phyloP scores from a whole-genome alignment of 92 coral and sea anemone species.

The Porites evermanni region DNA sequence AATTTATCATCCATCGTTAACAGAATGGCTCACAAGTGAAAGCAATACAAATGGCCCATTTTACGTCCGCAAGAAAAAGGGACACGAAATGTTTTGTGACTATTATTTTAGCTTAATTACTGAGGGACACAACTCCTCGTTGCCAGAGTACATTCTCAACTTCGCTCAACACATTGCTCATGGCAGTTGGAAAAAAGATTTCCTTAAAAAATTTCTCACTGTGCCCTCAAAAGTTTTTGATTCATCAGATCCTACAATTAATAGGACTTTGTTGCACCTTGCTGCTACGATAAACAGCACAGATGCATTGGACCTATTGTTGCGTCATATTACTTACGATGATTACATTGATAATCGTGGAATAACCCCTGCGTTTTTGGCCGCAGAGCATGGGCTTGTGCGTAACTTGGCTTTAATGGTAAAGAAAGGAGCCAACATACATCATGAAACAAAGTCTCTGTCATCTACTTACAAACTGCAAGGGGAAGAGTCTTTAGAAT shows the following conservation, averaged over 20 bases:
- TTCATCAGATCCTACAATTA: slow-evolving; percentile 33
- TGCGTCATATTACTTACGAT: slow-evolving; percentile 44
- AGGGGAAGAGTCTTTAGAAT: neutral
- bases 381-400: slow-evolving; percentile 67
- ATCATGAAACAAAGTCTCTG: slow-evolving; percentile 40
- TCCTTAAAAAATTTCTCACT: slow-evolving; percentile 20
- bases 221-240: slow-evolving; percentile 47
- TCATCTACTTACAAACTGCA: neutral
- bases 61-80: slow-evolving; percentile 29
- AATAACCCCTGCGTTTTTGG: slow-evolving; percentile 21
- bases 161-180: slow-evolving; percentile 49
- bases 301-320: slow-evolving; percentile 41
- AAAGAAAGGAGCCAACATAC: slow-evolving; percentile 59
- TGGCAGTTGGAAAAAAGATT: slow-evolving; percentile 34
- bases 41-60: slow-evolving; percentile 29
- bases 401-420: slow-evolving; percentile 56
- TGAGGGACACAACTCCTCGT: neutral
- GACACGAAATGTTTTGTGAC: slow-evolving; percentile 44
- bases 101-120: slow-evolving; percentile 14
- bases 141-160: slow-evolving; percentile 1
- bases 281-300: slow-evolving; percentile 54
- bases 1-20: slow-evolving; percentile 48
- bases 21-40: slow-evolving; percentile 76
- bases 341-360: slow-evolving; percentile 57
- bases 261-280: slow-evolving; percentile 61